A percentile compares a stretch with the other conserved stretches of the same genome.
Evolutionary conservation across 2,888 invertebrate species (phyloP).

Genomic region (Copidosoma aretas): DNA sequence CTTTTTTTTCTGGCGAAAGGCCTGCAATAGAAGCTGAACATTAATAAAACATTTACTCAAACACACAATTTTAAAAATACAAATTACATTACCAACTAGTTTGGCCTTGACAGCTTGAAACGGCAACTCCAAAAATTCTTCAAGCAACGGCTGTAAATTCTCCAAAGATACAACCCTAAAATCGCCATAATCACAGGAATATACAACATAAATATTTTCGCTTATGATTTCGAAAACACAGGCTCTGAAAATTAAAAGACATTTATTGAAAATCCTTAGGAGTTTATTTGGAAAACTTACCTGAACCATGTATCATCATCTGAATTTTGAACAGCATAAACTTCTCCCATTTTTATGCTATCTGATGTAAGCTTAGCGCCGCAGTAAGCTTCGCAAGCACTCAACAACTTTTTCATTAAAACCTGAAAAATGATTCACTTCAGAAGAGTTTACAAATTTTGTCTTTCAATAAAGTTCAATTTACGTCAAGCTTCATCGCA

Average conservation of each 20-base stretch:
- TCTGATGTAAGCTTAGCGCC: constrained; percentile 62
- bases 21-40: constrained; percentile 56
- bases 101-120: constrained; percentile 73
- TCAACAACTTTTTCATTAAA: constrained; percentile 73
- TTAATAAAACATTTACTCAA: not conserved
- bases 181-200: constrained; percentile 72
- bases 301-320: constrained; percentile 23
- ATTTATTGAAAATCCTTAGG: too few relatives aligned
- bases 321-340: constrained; percentile 68
- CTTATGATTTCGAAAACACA: constrained; percentile 66
- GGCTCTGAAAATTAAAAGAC: constrained; percentile 58
- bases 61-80: not conserved
- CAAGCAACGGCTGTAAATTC: constrained; percentile 66
- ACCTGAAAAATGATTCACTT: constrained; percentile 45
- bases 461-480: not conserved
- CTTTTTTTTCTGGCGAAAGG: constrained; percentile 64
- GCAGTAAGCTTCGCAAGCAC: constrained; percentile 66
- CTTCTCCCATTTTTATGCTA: constrained; percentile 66
- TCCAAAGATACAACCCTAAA: constrained; percentile 66
- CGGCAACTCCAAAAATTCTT: constrained; percentile 68
- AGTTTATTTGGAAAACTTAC: not conserved
- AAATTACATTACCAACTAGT: constrained; percentile 65
- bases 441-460: not conserved
- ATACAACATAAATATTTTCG: constrained; percentile 67
- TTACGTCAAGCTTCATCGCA: constrained; percentile 38